Percentiles rank a stretch among this genome's conserved stretches.
phyloP scores from a whole-genome alignment of 2,888 invertebrate species.

The Parthenolecanium corni region DNA sequence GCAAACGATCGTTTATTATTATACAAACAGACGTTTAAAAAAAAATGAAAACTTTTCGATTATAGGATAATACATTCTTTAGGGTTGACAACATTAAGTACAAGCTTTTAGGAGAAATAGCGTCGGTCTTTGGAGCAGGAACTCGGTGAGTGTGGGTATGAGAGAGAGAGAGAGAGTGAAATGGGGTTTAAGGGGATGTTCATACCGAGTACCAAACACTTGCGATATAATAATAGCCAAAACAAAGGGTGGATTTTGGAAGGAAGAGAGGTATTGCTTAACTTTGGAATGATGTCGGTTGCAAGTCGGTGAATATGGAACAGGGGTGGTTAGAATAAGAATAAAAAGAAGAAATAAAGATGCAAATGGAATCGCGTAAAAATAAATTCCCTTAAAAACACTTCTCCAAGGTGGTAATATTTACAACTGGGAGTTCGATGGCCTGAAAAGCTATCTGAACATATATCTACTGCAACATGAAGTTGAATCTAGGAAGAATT shows the following conservation, averaged over 20 bases:
- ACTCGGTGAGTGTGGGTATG: too few species aligned
- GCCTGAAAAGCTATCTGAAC: too few species aligned
- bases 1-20: too few species aligned
- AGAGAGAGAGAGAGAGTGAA: too few species aligned
- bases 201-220: background rate
- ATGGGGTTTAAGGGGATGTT: too few species aligned
- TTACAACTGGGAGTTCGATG: too few species aligned
- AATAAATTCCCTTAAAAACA: background rate
- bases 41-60: background rate
- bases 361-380: background rate
- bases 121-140: background rate
- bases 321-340: background rate
- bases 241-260: slow-evolving; percentile 4
- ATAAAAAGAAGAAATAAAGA: background rate
- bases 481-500: too few species aligned
- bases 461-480: too few species aligned
- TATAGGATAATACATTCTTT: slow-evolving; percentile 31
- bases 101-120: background rate
- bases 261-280: background rate
- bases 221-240: background rate
- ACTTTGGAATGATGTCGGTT: background rate
- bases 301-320: background rate
- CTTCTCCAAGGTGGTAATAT: background rate
- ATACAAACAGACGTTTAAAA: too few species aligned
- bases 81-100: slow-evolving; percentile 35